Evolutionary conservation across 1,140 invertebrate species (phyloP), one percentile per base, ranked within the genome.

Genomic region (Xylocopa sonorina): DNA sequence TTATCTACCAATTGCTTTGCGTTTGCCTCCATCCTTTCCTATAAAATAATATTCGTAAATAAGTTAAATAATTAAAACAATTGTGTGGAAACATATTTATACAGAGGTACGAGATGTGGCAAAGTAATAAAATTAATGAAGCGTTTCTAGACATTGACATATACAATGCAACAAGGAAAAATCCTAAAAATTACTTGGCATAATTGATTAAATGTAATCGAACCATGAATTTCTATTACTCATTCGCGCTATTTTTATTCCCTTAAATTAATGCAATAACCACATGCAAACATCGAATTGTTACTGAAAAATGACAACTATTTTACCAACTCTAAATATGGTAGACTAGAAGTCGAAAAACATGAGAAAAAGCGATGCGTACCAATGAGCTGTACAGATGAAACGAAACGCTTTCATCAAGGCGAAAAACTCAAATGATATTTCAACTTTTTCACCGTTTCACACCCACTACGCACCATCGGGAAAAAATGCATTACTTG

Each of bases 1-100:
- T 60, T 67, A 5, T 71, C 27, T 18, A 21, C 4, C 12, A 18
- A 6, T 60, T 38, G 12, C 4, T 60, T 71, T 27, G 7, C 10
- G 16, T 62, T 10, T 6, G 21, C 16, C 5, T 78, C 75, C 75
- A 78, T 78, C 14, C 51, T 38, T 55, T n/a, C 14, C 75, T 78
- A 5, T 9, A 71, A 71, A 43, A 69, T 41, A 62, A 51, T 14
- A 43, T 41, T 27, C 1, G 21, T 50, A 60, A 16, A 38, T 68
- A 21, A 34, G 18, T 2, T n/a, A n/a, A n/a, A 41, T 14, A 27
- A 41, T 43, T 12, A 27, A 63, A 43, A 18, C 4, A 60, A 34
- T n/a, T 34, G 4, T n/a, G 38, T n/a, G 32, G 0, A 21, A 29
- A n/a, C n/a, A n/a, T n/a, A n/a, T n/a, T n/a, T 7, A 24, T 18